A percentile compares a stretch with the other conserved stretches of the same genome.
Conservation (phyloP, 2,797 vertebrate species). For the Kryptolebias ocellatus region DNA sequence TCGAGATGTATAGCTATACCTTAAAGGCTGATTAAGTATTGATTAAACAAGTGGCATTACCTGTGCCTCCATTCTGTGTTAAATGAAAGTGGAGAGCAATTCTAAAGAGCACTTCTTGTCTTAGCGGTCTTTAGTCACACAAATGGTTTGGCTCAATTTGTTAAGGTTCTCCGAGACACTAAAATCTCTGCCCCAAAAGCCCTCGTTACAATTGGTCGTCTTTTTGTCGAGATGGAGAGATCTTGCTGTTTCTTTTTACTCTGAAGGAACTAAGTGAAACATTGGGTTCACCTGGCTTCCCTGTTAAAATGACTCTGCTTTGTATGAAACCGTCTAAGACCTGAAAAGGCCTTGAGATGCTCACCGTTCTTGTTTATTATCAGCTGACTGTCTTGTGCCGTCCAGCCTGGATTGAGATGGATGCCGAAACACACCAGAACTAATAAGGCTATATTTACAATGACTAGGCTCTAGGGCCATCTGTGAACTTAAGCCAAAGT, state of each 20-base stretch:
- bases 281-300: too few species aligned
- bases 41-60: slow-evolving; percentile 51
- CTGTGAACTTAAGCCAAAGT: slow-evolving; percentile 19
- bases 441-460: slow-evolving; percentile 9
- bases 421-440: slow-evolving; percentile 42
- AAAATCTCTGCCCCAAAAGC: not conserved
- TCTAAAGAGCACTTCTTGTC: slow-evolving; percentile 1
- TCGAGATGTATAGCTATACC: slow-evolving; percentile 17
- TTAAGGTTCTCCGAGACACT: not conserved
- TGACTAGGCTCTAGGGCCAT: slow-evolving; percentile 11
- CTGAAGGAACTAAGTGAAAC: too few species aligned
- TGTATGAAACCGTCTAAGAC: too few species aligned
- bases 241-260: not conserved
- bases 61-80: slow-evolving; percentile 18
- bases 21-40: slow-evolving; percentile 61
- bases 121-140: not conserved
- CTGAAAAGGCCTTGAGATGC: too few species aligned
- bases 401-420: slow-evolving; percentile 30
- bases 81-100: slow-evolving; percentile 37
- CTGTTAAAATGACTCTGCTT: too few species aligned
- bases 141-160: slow-evolving; percentile 7
- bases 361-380: too few species aligned
- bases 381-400: slow-evolving; percentile 34
- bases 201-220: not conserved
- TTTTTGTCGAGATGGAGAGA: not conserved